Evolutionary conservation across 1,140 invertebrate genomes (phyloP).

Genomic region (Eueides isabella): DNA sequence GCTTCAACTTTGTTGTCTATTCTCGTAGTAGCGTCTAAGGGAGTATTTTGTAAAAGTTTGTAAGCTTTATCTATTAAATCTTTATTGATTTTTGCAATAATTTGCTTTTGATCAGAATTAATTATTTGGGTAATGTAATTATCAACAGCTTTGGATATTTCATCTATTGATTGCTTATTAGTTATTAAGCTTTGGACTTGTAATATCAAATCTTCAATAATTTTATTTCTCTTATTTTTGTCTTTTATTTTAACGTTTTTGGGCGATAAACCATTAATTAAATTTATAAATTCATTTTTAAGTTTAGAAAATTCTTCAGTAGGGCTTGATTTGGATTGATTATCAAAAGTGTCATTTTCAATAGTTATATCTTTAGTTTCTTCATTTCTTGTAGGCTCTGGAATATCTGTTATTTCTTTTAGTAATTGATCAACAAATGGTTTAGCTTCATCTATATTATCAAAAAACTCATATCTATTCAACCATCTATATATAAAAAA

Average conservation of each 20-base stretch:
- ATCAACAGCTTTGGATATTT: not conserved
- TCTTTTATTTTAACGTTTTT: not conserved
- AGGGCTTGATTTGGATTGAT: not conserved
- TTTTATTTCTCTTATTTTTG: not conserved
- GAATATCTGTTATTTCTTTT: slow-evolving; percentile 40
- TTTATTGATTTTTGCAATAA: not conserved
- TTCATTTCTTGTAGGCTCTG: slow-evolving; percentile 26
- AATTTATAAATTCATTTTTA: not conserved
- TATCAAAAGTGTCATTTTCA: not conserved
- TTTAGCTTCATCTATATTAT: slow-evolving; percentile 37
- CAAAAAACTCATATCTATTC: slow-evolving; percentile 41
- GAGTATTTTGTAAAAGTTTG: not conserved
- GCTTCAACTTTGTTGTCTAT: not conserved
- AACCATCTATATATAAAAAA: slow-evolving; percentile 51
- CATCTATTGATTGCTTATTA: not conserved
- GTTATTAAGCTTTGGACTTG: not conserved
- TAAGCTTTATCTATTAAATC: not conserved
- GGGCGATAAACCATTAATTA: not conserved
- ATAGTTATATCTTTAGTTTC: not conserved
- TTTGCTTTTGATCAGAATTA: slow-evolving; percentile 15
- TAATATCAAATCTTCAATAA: not conserved
- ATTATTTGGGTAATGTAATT: slow-evolving; percentile 5
- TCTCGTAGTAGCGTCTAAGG: not conserved
- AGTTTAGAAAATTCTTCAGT: slow-evolving; percentile 4
- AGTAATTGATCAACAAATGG: slow-evolving; percentile 41